Evolutionary conservation across 2,797 vertebrate genomes (phyloP).

Genomic region (Sebastes diploproa): DNA sequence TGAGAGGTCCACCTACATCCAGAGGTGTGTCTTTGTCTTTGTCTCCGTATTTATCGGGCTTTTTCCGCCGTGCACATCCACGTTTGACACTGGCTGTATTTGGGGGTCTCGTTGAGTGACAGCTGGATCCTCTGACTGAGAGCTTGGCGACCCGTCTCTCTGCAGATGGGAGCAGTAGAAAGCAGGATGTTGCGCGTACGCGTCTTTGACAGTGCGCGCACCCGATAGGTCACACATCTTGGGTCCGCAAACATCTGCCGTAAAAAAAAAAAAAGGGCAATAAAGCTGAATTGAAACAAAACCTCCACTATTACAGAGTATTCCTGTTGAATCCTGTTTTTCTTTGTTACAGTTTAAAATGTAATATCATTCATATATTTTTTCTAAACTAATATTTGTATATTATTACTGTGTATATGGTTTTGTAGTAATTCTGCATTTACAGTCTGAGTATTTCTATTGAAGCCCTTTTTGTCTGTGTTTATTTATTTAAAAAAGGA

Average conservation of each 20-base stretch:
- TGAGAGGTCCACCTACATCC: conserved; percentile 48
- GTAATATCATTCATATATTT: background rate
- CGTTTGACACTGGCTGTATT: conserved; percentile 4
- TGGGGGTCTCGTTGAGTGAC: conserved; percentile 58
- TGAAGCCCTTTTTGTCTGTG: background rate
- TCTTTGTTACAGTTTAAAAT: background rate
- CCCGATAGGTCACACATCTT: conserved; percentile 68
- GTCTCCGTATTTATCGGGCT: conserved; percentile 33
- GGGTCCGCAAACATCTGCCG: conserved; percentile 46
- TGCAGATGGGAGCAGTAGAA: conserved; percentile 26
- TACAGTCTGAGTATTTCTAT: background rate
- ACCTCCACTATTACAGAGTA: background rate
- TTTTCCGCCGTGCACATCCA: conserved; percentile 5
- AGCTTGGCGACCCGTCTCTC: conserved; percentile 48
- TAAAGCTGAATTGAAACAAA: background rate
- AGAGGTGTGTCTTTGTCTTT: conserved; percentile 14
- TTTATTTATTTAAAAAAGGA: no score
- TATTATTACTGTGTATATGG: background rate
- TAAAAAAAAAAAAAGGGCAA: background rate
- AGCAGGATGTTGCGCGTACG: conserved; percentile 65
- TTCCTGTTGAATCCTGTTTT: background rate
- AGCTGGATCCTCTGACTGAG: conserved; percentile 52
- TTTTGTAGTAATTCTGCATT: background rate
- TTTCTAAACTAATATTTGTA: background rate
- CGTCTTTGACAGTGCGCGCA: conserved; percentile 72